These are phyloP conservation scores for Corythornis madagascariensis DNA, from an alignment of 2,113 vertebrate species.

Conservation along the genomic window DNA sequence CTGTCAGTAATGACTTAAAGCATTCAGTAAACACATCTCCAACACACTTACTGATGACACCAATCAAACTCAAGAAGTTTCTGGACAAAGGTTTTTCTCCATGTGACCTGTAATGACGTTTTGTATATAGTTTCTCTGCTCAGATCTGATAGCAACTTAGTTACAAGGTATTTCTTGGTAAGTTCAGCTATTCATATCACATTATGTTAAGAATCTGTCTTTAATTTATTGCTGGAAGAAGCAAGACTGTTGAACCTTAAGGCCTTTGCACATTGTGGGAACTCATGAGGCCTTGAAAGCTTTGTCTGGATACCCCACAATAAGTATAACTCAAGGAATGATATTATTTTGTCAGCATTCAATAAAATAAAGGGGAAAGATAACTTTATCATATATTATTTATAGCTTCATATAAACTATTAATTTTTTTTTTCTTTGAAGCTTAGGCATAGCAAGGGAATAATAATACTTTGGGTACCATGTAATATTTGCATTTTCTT, in stretches of 20 bases:
- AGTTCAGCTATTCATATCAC: background rate
- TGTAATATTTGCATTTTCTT: background rate
- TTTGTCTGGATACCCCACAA: background rate
- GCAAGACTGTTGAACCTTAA: background rate
- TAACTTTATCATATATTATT: background rate
- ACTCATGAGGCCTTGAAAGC: background rate
- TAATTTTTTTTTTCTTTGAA: background rate
- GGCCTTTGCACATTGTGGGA: background rate
- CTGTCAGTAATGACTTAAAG: background rate
- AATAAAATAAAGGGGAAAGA: background rate
- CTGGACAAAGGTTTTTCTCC: background rate
- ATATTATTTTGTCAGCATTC: background rate
- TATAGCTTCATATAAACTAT: background rate
- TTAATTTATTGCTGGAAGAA: background rate
- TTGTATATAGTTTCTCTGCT: background rate
- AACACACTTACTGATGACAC: background rate
- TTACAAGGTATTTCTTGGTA: background rate
- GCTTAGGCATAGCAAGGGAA: background rate
- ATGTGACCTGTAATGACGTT: background rate
- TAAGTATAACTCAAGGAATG: background rate
- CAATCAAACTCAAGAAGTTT: background rate
- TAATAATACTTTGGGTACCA: background rate
- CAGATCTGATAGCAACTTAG: background rate
- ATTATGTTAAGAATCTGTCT: background rate
- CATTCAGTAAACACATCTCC: background rate